These are phyloP conservation scores for Oryzias javanicus DNA, from an alignment of 2,113 vertebrate species.

Conservation along the genomic window DNA sequence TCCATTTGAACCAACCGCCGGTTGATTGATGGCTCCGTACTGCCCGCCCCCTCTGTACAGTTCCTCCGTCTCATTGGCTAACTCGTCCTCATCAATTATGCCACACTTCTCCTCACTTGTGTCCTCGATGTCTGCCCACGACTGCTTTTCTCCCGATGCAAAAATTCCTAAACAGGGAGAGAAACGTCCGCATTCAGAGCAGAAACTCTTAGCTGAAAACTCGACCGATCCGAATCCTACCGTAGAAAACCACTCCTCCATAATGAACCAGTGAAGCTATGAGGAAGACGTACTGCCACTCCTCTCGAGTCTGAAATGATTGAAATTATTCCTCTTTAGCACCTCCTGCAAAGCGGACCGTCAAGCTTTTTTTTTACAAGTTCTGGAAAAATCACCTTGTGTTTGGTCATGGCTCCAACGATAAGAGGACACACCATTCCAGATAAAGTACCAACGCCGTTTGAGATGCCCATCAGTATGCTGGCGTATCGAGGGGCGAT, in stretches of 20 bases:
- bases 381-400: slow-evolving; percentile 81
- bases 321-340: neutral
- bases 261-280: slow-evolving; percentile 86
- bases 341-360: neutral
- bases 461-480: slow-evolving; percentile 94
- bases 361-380: neutral
- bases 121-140: slow-evolving; percentile 95
- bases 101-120: slow-evolving; percentile 98
- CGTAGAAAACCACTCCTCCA: slow-evolving; percentile 81
- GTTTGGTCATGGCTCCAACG: slow-evolving; percentile 94
- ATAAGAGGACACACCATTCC: slow-evolving; percentile 94
- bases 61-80: slow-evolving; percentile 96
- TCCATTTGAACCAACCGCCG: slow-evolving; percentile 66
- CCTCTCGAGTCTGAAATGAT: slow-evolving; percentile 83
- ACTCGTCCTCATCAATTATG: slow-evolving; percentile 95
- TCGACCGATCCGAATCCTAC: slow-evolving; percentile 47
- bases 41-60: slow-evolving; percentile 88
- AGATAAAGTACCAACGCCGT: slow-evolving; percentile 89
- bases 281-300: slow-evolving; percentile 91
- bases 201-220: no score
- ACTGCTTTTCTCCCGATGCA: slow-evolving; percentile 96
- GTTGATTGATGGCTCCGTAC: slow-evolving; percentile 88
- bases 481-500: slow-evolving; percentile 92
- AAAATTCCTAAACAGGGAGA: slow-evolving; percentile 83
- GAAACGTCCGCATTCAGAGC: slow-evolving; percentile 21